Base-by-base conservation (phyloP, 2,113 vertebrate species). In the Fukomys damarensis region DNA sequence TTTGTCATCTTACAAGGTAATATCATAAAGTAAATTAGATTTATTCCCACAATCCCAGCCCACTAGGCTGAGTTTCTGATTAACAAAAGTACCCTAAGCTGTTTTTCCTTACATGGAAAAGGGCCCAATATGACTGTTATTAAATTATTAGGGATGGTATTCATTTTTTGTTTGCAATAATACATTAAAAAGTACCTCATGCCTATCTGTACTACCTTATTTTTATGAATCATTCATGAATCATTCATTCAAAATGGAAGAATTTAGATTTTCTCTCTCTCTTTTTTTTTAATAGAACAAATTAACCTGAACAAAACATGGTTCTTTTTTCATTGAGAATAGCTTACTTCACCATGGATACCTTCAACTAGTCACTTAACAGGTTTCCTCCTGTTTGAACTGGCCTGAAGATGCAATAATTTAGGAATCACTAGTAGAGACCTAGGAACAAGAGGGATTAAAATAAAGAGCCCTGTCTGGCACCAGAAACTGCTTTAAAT, bases 241-340 rank as follows among this genome's bases (percentile, higher is more conserved):
- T 76, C 72, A 43, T 49, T 16, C 38, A 66, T 91, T 85, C 58
- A 88, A 81, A 96, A 70, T 54, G 26, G 24, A 92, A 89, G 9
- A 72, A 59, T 2, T 80, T 85, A 41, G 38, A 70, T 17, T 93
- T 41, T 49, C 38, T 24, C 20, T 56, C 54, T 54, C 52, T 54
- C 17, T 93, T 91, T 94, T 38, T 30, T 65, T 96, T 86, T 56
- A 4, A 32, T 61, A 89, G n/a, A 35, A 70, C 54, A 61, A 92
- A 41, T 13, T 52, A 74, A 66, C 72, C 5, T 28, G 17, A 92
- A 82, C 17, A 30, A 93, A 83, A 19, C 10, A 8, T 35, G 4
- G 5, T 24, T 83, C 43, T 74, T 90, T 74, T 92, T 56, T 20
- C 54, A 7, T 80, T 41, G 88, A 65, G 10, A 61, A 24, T 28